Evolutionary conservation across 2,888 invertebrate genomes (phyloP), one percentile per base, ranked within the genome.

Genomic region (Pelosia muscerda): DNA sequence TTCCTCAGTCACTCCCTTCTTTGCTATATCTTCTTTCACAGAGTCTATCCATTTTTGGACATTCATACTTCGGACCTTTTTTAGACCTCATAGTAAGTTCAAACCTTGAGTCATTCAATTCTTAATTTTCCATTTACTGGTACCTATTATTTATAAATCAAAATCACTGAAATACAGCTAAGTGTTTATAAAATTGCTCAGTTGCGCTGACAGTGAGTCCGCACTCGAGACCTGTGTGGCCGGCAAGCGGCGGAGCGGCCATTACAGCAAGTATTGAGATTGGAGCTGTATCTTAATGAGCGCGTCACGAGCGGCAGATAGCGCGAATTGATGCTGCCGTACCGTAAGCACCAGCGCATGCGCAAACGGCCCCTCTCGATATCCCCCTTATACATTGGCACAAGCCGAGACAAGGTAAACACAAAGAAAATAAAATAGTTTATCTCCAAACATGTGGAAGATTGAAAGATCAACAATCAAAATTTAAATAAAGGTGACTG

Each of bases 231-330:
- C 34, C 56, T 70, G 73, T 71, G 79, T 70, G 74, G 74, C 61
- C 79, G 53, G 65, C 15, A 26, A 28, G 63, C 79, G 56, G 66
- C 15, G 26, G 55, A 63, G 69, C 55, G 13, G 72, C 72, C 74
- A 76, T 76, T 81, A 81, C 68, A 68, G 61, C 65, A 25, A 57
- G 61, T 60, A 62, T 62, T 60, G 68, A 70, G 57, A 66, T 65
- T 55, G 69, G 63, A 59, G 54, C 61, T 73, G 77, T 84, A 86
- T 86, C 86, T 86, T 83, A 86, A 89, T 85, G 88, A 88, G 86
- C 81, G 81, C 82, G 84, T 87, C 88, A 87, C 88, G 87, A 82
- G 72, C 73, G 69, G 74, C 73, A 77, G 84, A 85, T 84, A 81
- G 81, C 79, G 80, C 76, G 68, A 83, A 87, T 87, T 80, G 83